phyloP scores from a whole-genome alignment of 2,113 vertebrate species.

The Anser brachyrhynchus region DNA sequence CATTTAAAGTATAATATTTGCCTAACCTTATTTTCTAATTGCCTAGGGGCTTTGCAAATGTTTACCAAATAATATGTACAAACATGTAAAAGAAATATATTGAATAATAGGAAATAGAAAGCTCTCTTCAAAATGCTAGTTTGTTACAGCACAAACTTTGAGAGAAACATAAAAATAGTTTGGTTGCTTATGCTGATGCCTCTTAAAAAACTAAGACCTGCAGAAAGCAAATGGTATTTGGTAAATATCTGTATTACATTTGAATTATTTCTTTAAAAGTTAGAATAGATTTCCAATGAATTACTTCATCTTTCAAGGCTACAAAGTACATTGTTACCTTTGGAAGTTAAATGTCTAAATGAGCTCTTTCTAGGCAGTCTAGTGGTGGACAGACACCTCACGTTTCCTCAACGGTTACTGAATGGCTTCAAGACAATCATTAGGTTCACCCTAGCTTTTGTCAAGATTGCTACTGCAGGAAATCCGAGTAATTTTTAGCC shows the following conservation, averaged over 20 bases:
- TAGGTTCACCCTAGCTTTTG: not conserved
- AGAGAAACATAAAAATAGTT: not conserved
- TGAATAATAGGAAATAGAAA: not conserved
- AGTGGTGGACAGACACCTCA: not conserved
- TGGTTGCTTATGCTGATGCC: not conserved
- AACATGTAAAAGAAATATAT: not conserved
- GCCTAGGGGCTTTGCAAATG: not conserved
- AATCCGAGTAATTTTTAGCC: not conserved
- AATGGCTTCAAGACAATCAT: not conserved
- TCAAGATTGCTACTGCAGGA: not conserved
- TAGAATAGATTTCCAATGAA: not conserved
- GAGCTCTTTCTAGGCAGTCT: not conserved
- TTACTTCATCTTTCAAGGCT: not conserved
- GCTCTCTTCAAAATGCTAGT: not conserved
- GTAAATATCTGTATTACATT: not conserved
- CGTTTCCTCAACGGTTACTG: not conserved
- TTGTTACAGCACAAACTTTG: not conserved
- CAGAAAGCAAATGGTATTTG: not conserved
- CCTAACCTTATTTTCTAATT: not conserved
- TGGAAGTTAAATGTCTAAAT: not conserved
- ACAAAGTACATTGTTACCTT: not conserved
- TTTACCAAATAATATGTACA: not conserved
- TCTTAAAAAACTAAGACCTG: not conserved
- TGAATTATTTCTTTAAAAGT: not conserved
- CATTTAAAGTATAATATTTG: not conserved